phyloP scores from a whole-genome alignment of 1,140 invertebrate species.

The Plutomurus gul region DNA sequence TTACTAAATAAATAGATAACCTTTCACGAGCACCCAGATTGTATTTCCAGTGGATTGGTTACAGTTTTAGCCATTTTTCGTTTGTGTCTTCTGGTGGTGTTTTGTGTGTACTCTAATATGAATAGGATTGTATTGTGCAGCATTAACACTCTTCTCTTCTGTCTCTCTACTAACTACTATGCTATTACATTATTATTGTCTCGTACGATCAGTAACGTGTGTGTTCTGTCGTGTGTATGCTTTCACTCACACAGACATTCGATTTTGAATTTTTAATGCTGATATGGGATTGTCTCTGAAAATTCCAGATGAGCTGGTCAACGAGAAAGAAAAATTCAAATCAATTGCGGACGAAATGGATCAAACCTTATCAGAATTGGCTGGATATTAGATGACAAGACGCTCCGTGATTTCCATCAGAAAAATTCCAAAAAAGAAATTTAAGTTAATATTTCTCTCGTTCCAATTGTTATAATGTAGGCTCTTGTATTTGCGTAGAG shows the following conservation, averaged over 20 bases:
- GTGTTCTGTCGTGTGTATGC: not conserved
- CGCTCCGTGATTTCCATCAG: slow-evolving; percentile 9
- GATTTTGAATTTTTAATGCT: not conserved
- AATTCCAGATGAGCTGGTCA: slow-evolving; percentile 88
- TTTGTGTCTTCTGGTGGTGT: not conserved
- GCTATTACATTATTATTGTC: not conserved
- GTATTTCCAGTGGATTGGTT: too few relatives aligned
- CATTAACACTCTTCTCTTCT: slow-evolving; percentile 1
- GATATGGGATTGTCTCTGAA: slow-evolving; percentile 22
- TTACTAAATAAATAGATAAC: too few relatives aligned
- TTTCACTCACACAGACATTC: too few relatives aligned
- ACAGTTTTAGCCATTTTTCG: too few relatives aligned
- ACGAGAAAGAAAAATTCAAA: slow-evolving; percentile 98
- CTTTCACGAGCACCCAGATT: too few relatives aligned
- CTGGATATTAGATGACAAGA: slow-evolving; percentile 72
- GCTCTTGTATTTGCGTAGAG: not conserved
- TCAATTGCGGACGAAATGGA: slow-evolving; percentile 81
- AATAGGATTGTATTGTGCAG: not conserved
- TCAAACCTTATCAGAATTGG: slow-evolving; percentile 90
- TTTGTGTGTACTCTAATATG: not conserved
- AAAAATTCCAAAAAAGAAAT: slow-evolving; percentile 22
- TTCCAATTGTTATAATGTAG: not conserved
- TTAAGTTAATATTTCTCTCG: slow-evolving; percentile 28
- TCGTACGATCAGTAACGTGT: not conserved
- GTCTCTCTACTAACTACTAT: not conserved